Conservation (phyloP, 1,140 invertebrate species). For the Ceratina australensis region DNA sequence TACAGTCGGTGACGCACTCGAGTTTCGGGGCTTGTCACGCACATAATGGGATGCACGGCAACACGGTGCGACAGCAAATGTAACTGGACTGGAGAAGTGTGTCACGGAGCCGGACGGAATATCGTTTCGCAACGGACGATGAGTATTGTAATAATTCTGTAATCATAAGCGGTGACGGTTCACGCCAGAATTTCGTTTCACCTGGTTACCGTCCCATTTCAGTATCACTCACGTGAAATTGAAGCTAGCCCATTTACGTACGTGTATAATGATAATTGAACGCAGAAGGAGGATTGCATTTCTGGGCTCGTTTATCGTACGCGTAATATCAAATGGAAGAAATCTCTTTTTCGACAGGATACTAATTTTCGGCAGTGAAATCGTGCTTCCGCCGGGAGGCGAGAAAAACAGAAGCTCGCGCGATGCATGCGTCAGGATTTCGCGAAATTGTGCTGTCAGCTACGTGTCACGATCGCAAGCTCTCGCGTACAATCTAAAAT, state of each 20-base stretch:
- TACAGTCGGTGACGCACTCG: background rate
- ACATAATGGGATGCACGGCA: conserved; percentile 23
- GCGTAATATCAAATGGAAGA: background rate
- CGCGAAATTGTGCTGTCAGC: conserved; percentile 38
- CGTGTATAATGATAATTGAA: background rate
- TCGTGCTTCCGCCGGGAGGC: background rate
- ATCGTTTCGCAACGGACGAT: background rate
- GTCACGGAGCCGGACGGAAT: conserved; percentile 15
- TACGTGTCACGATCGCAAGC: background rate
- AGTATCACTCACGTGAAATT: background rate
- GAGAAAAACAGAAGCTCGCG: background rate
- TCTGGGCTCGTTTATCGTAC: too few relatives aligned
- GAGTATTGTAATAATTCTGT: conserved; percentile 21
- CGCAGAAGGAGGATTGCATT: background rate
- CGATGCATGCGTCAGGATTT: conserved; percentile 16
- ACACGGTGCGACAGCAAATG: conserved; percentile 33
- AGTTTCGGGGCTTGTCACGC: conserved; percentile 36
- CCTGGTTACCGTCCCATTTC: background rate
- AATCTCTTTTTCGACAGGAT: background rate
- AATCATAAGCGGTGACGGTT: background rate
- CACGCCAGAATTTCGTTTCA: background rate
- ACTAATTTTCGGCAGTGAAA: background rate
- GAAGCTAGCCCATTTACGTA: background rate
- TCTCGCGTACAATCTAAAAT: conserved; percentile 8
- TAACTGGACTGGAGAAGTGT: conserved; percentile 18